Evolutionary conservation across 2,113 vertebrate species (phyloP), one percentile per base, ranked within the genome.

Genomic region (Hylia prasina): DNA sequence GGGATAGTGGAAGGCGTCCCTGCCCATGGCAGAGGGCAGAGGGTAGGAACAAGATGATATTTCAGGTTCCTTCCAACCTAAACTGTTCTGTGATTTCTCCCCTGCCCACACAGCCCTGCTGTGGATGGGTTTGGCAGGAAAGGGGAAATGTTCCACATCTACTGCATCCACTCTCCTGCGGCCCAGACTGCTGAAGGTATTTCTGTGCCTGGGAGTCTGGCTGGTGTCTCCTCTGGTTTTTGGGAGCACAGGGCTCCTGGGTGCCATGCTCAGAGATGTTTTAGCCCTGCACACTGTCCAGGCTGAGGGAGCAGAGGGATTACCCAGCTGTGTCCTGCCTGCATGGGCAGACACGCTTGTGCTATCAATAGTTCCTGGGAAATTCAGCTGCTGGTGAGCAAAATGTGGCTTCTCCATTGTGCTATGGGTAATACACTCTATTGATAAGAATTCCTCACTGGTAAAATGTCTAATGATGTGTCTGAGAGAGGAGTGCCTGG

Each of bases 391-490:
- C 53, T 71, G 89, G 44, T 0, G 1, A 96, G 72, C 44, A 75
- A 64, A 92, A 78, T 17, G 53, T 81, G 51, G n/a, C 40, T 84
- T 92, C 44, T 84, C 64, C 7, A 0, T 60, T 60, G 28, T 92
- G 85, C 44, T 75, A 53, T 84, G 86, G 72, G 64, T 66, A 81
- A 90, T 40, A 87, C 56, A 71, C 35, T 60, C 39, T 87, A 97
- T 91, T 91, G 95, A 96, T 94, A 69, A 92, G 44, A 75, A 82
- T 91, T 89, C 51, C 71, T 71, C 65, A 71, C 75, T 71, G 69
- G 64, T 92, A 56, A 94, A 97, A 95, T 78, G n/a, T 60, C 60
- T 89, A 28, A 79, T 84, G 86, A 68, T 60, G 37, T 35, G 69
- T 73, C 64, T 87, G 57, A 87, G 31, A 84, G 76, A 3, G 2